These are phyloP conservation scores for Cyprinodon variegatus DNA, from an alignment of 2,113 vertebrate species.

Conservation along the genomic window DNA sequence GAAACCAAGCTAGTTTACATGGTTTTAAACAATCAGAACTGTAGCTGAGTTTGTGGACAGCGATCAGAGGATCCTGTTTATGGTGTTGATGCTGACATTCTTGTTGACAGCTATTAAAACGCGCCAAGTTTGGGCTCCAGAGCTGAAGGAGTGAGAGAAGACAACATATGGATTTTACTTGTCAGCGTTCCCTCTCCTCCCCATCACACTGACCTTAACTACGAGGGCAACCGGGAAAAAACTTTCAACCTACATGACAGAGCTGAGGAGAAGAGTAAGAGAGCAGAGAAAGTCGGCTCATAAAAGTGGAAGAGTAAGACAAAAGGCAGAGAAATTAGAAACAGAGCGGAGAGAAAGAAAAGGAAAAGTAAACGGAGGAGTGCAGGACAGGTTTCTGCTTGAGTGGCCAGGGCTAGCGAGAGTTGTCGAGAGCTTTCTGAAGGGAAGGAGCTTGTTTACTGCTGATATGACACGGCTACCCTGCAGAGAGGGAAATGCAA, in stretches of 20 bases:
- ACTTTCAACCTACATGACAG: conserved; percentile 69
- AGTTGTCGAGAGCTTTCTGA: conserved; percentile 78
- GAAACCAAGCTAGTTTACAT: background rate
- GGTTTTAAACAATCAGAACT: conserved; percentile 20
- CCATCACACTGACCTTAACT: conserved; percentile 81
- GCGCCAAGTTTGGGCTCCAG: conserved; percentile 68
- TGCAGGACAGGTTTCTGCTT: conserved; percentile 81
- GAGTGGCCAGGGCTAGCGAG: conserved; percentile 79
- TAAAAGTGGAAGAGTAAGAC: conserved; percentile 56
- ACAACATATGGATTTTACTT: conserved; percentile 84
- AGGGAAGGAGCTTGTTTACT: conserved; percentile 85
- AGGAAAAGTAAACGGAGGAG: conserved; percentile 70
- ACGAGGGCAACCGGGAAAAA: conserved; percentile 64
- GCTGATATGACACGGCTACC: conserved; percentile 83
- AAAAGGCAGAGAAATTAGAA: conserved; percentile 55
- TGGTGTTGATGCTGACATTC: conserved; percentile 54
- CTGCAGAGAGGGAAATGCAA: conserved; percentile 82
- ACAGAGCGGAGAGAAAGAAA: conserved; percentile 49
- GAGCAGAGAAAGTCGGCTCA: conserved; percentile 50
- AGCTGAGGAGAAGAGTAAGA: conserved; percentile 57
- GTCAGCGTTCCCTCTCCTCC: conserved; percentile 73
- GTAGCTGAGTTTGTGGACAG: conserved; percentile 54
- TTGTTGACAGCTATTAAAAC: conserved; percentile 79
- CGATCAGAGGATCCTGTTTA: conserved; percentile 19
- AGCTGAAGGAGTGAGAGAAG: conserved; percentile 77